These are phyloP conservation scores for Megastigmus dorsalis DNA, from an alignment of 2,888 invertebrate genomes.

Conservation along the genomic window DNA sequence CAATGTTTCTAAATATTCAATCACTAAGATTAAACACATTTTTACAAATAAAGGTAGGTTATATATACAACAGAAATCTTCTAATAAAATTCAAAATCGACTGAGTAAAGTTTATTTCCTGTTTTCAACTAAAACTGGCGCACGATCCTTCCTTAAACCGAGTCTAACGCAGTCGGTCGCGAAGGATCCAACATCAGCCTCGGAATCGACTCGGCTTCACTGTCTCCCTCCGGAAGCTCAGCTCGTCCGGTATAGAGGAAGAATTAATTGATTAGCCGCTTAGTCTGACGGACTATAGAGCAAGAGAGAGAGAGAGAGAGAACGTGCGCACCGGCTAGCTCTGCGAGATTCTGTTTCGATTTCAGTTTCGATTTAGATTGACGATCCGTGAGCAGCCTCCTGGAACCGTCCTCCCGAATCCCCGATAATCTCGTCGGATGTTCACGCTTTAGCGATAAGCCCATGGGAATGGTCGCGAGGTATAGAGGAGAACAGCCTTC, in stretches of 20 bases:
- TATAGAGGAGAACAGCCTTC: not conserved
- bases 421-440: slow-evolving; percentile 61
- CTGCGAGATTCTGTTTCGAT: slow-evolving; percentile 37
- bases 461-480: slow-evolving; percentile 59
- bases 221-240: not conserved
- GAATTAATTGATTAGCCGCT: slow-evolving; percentile 45
- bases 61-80: too few relatives aligned
- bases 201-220: not conserved
- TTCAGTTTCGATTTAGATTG: slow-evolving; percentile 51
- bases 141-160: too few relatives aligned
- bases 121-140: too few relatives aligned
- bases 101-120: too few relatives aligned
- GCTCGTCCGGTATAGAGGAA: not conserved
- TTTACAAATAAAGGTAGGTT: too few relatives aligned
- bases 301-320: too few relatives aligned
- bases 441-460: slow-evolving; percentile 63
- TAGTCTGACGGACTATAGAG: too few relatives aligned
- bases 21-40: too few relatives aligned
- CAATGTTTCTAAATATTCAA: too few relatives aligned
- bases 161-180: not conserved
- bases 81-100: too few relatives aligned
- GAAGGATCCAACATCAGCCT: not conserved
- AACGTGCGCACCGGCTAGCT: not conserved
- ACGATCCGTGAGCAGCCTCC: slow-evolving; percentile 2
- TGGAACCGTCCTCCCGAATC: slow-evolving; percentile 44